Evolutionary conservation across 1,140 invertebrate genomes (phyloP).

Genomic region (Glomeris maerens): DNA sequence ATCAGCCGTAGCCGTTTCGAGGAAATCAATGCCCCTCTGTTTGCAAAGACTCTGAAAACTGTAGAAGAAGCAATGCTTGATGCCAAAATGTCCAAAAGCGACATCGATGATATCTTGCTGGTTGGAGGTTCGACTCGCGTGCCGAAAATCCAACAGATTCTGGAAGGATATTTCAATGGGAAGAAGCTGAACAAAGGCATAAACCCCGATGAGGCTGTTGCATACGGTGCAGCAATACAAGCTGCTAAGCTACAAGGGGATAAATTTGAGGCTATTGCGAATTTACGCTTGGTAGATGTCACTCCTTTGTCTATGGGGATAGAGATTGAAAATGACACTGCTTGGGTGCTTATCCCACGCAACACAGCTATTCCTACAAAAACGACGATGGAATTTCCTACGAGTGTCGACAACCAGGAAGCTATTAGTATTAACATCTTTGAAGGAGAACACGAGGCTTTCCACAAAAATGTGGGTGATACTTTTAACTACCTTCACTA

Average conservation of each 20-base stretch:
- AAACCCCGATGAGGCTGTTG: slow-evolving; percentile 48
- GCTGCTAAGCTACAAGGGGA: slow-evolving; percentile 45
- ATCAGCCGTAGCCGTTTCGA: slow-evolving; percentile 37
- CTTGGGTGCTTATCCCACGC: slow-evolving; percentile 43
- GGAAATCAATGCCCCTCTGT: slow-evolving; percentile 32
- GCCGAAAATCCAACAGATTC: slow-evolving; percentile 2
- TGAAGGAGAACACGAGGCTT: slow-evolving; percentile 82
- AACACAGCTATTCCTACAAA: slow-evolving; percentile 50
- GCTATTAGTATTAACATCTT: slow-evolving; percentile 38
- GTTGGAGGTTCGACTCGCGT: slow-evolving; percentile 38
- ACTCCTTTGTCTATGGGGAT: slow-evolving; percentile 47
- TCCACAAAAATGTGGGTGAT: too few species aligned
- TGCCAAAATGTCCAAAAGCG: slow-evolving; percentile 28
- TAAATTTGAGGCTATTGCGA: slow-evolving; percentile 37
- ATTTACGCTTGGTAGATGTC: slow-evolving; percentile 40
- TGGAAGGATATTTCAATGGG: slow-evolving; percentile 7
- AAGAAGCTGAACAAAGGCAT: slow-evolving; percentile 41
- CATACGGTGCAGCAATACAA: slow-evolving; percentile 47
- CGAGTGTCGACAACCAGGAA: slow-evolving; percentile 31
- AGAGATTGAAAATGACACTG: slow-evolving; percentile 44
- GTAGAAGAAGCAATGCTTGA: slow-evolving; percentile 14
- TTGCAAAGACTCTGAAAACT: slow-evolving; percentile 28
- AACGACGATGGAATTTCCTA: slow-evolving; percentile 27
- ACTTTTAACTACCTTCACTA: too few species aligned
- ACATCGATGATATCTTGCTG: slow-evolving; percentile 49